Percentiles rank a stretch among this genome's conserved stretches.
These are phyloP conservation scores for Acanthacorydalis orientalis DNA, from an alignment of 2,888 invertebrate genomes.

Conservation along the genomic window DNA sequence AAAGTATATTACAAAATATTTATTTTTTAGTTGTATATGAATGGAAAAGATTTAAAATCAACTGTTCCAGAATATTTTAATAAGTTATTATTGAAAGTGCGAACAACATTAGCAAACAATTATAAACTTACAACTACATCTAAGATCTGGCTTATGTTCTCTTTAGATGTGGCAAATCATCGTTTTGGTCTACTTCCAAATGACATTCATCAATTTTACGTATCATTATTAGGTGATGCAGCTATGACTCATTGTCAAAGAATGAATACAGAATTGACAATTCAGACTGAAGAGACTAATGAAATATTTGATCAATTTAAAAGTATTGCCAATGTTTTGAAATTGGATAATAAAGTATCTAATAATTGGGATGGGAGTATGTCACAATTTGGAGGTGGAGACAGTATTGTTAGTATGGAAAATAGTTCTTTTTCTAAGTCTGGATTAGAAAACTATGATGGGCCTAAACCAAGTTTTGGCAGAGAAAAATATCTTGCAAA, in stretches of 20 bases:
- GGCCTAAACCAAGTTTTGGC: conserved; percentile 6
- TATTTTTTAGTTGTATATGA: conserved; percentile 21
- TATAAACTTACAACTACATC: conserved; percentile 19
- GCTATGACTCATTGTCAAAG: conserved; percentile 19
- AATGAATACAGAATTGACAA: conserved; percentile 14
- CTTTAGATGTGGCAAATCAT: conserved; percentile 23
- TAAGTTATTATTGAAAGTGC: conserved; percentile 20
- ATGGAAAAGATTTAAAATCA: conserved; percentile 19
- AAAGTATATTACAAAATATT: background rate
- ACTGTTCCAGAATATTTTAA: conserved; percentile 17
- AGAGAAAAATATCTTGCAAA: conserved; percentile 5
- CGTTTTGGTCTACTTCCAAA: conserved; percentile 21
- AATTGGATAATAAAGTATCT: conserved; percentile 9
- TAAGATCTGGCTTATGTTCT: conserved; percentile 24
- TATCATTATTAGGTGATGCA: conserved; percentile 20
- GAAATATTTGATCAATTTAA: conserved; percentile 19
- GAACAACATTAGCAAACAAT: conserved; percentile 20
- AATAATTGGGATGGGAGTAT: conserved; percentile 10
- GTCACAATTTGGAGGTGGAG: conserved; percentile 3
- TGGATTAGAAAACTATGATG: conserved; percentile 3
- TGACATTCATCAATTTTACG: conserved; percentile 23
- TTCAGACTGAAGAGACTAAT: conserved; percentile 19
- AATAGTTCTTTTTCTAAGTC: background rate
- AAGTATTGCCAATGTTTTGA: conserved; percentile 22
- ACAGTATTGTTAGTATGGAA: background rate